Evolutionary conservation across 2,888 invertebrate genomes (phyloP).

Genomic region (Oxystoma pomonae): DNA sequence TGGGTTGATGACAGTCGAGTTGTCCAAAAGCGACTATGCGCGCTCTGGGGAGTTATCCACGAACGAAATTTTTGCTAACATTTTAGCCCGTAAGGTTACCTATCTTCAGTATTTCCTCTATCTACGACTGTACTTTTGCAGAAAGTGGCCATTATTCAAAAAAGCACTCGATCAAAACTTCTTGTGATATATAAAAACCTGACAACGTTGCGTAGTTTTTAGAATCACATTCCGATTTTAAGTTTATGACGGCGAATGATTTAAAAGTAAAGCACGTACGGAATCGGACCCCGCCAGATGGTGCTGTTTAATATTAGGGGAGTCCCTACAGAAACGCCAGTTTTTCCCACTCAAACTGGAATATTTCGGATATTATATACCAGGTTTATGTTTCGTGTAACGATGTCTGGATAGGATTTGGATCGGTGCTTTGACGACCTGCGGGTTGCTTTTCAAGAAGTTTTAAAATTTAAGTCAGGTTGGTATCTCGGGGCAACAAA

Average conservation of each 20-base stretch:
- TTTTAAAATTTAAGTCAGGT: too few species aligned
- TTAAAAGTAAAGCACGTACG: slow-evolving; percentile 26
- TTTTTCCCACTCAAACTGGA: slow-evolving; percentile 15
- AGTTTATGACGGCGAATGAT: slow-evolving; percentile 19
- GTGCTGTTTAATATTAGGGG: slow-evolving; percentile 3
- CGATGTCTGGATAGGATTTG: slow-evolving; percentile 19
- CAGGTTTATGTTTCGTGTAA: slow-evolving; percentile 25
- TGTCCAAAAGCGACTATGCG: too few species aligned
- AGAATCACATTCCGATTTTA: slow-evolving; percentile 22
- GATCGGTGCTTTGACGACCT: too few species aligned
- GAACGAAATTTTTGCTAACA: too few species aligned
- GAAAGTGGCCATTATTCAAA: not conserved
- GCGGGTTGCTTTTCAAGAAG: too few species aligned
- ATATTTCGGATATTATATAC: slow-evolving; percentile 23
- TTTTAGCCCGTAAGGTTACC: too few species aligned
- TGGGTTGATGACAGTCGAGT: too few species aligned
- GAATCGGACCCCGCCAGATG: slow-evolving; percentile 15
- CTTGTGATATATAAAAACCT: too few species aligned
- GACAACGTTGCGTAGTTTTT: not conserved
- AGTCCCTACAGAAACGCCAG: not conserved
- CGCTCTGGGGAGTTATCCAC: too few species aligned
- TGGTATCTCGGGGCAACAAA: too few species aligned
- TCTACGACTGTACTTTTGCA: not conserved
- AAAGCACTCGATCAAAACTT: too few species aligned
- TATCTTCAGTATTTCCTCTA: too few species aligned